Conservation (phyloP, 2,888 invertebrate species). For the Yponomeuta plumbellus region DNA sequence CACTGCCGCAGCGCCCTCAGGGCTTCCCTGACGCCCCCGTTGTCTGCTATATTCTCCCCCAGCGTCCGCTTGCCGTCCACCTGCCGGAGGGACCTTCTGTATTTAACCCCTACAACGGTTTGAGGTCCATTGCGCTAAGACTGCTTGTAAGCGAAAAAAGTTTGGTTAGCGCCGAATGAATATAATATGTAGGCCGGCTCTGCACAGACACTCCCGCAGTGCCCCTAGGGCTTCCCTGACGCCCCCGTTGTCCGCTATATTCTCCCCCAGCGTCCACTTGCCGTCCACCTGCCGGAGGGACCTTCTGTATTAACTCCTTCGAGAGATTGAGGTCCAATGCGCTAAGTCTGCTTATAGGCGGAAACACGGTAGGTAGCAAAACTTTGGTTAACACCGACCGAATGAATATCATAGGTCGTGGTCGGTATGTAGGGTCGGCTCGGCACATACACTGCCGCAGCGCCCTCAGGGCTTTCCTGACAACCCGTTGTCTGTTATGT, state of each 20-base stretch:
- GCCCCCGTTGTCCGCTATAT: slow-evolving; percentile 90
- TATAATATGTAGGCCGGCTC: no score
- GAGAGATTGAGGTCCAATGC: no score
- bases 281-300: slow-evolving; percentile 80
- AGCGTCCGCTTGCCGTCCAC: slow-evolving; percentile 85
- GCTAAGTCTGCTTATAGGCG: no score
- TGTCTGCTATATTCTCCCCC: slow-evolving; percentile 90
- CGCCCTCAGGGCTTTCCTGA: slow-evolving; percentile 83
- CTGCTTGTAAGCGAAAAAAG: no score
- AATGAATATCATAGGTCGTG: no score
- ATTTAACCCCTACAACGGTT: no score
- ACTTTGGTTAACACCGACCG: no score
- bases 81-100: no score
- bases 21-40: slow-evolving; percentile 87
- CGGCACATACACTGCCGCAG: slow-evolving; percentile 75
- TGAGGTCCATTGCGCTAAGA: no score
- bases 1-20: slow-evolving; percentile 80
- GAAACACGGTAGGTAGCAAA: no score
- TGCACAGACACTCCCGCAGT: slow-evolving; percentile 74
- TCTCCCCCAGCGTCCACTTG: slow-evolving; percentile 85
- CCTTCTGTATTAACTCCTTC: neutral
- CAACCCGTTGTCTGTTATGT: slow-evolving; percentile 89
- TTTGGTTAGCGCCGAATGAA: no score
- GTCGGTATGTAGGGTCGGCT: no score
- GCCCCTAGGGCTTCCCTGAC: slow-evolving; percentile 84